Evolutionary conservation across 2,113 vertebrate genomes (phyloP).

Genomic region (Thalassarche chlororhynchos): DNA sequence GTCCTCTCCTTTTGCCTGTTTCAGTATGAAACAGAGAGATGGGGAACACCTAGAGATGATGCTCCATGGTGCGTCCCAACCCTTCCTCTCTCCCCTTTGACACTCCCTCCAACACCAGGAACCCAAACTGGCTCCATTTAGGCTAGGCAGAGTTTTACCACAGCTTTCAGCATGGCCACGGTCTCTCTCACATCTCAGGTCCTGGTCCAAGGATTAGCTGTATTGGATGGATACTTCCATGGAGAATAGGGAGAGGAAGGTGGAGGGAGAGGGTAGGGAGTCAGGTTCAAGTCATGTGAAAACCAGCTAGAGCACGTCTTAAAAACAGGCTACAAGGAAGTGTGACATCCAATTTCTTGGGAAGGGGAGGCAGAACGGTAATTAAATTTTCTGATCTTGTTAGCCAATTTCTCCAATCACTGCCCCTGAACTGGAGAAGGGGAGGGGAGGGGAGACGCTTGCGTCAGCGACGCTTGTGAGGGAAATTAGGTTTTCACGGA

Average conservation of each 20-base stretch:
- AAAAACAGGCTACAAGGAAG: slow-evolving; percentile 65
- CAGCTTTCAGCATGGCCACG: fast-evolving
- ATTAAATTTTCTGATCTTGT: slow-evolving; percentile 90
- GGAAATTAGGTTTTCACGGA: slow-evolving; percentile 88
- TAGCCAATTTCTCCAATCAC: slow-evolving; percentile 86
- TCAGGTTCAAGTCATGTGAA: slow-evolving; percentile 38
- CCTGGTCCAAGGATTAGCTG: background rate
- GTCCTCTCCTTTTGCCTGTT: background rate
- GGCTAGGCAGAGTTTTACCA: background rate
- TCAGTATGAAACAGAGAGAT: background rate
- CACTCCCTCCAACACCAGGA: background rate
- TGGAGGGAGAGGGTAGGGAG: background rate
- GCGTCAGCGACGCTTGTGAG: slow-evolving; percentile 71
- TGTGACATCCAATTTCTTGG: slow-evolving; percentile 84
- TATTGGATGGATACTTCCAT: background rate
- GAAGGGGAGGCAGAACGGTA: slow-evolving; percentile 78
- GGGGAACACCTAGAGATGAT: background rate
- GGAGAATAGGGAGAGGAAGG: background rate
- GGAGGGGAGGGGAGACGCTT: slow-evolving; percentile 74
- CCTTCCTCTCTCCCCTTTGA: background rate
- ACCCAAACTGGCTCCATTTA: background rate
- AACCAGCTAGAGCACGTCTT: slow-evolving; percentile 41
- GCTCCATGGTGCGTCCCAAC: background rate
- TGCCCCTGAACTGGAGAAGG: slow-evolving; percentile 78
- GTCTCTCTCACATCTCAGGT: background rate